Base-by-base conservation (phyloP, 2,888 invertebrate genomes). In the Peribatodes rhomboidaria region DNA sequence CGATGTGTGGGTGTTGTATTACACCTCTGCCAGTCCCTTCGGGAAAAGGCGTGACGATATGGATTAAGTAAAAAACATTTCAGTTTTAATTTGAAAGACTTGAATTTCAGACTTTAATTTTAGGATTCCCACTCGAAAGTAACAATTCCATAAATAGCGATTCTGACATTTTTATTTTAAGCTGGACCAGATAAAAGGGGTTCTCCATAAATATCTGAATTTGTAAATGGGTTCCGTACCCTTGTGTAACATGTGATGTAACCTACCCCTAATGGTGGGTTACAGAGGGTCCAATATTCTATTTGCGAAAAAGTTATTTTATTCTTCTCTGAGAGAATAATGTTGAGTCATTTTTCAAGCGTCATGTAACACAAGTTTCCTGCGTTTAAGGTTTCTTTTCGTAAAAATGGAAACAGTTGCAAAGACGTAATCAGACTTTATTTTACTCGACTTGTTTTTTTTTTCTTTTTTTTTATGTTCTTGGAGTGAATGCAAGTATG, bases 171-270 rank as follows among this genome's bases (percentile, higher is more conserved):
- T 69, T 71, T 71, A 69, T 69, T 69, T 69, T 61, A 37, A 49
- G 62, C 62, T 57, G 61, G 54, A 18, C 54, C 59, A 52, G 49
- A 54, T 68, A 58, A 69, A 61, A 65, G 59, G 66, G 69, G 60
- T 62, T 14, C 31, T 53, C 61, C 60, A 63, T 68, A 71, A 68
- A 71, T 69, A 71, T 61, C 67, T 53, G 63, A 54, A 66, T 58
- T 62, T 62, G 58, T 54, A 52, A 68, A 71, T 60, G 59, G 57
- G 61, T 52, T 49, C 49, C 49, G 55, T 18, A 49, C 53, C 58
- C 47, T 55, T 11, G 47, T 35, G 50, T 42, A 54, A 61, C 47
- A 37, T 39, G 42, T 44, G 60, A 57, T 55, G 61, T 31, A 49
- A 62, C 44, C 58, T 44, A 41, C 44, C 62, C 55, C 10, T 31